Evolutionary conservation across 2,113 vertebrate genomes (phyloP).

Genomic region (Paracanthobrama guichenoti): DNA sequence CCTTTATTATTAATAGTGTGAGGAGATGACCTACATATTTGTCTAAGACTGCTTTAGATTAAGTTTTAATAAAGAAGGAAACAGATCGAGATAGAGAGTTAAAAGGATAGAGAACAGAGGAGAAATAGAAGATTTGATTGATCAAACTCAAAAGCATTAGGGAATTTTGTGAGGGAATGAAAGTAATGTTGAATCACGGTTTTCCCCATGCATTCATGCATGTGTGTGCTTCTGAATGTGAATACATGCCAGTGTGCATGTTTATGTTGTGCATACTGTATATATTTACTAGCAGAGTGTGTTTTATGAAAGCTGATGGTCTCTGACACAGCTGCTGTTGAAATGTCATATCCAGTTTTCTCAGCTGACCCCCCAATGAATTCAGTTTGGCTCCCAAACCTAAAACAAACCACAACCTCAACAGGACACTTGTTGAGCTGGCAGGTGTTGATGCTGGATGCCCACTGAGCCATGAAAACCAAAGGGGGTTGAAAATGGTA

Average conservation of each 20-base stretch:
- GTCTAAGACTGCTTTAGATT: background rate
- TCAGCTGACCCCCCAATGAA: constrained; percentile 1
- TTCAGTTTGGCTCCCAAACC: constrained; percentile 32
- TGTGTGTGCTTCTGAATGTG: background rate
- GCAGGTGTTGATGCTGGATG: constrained; percentile 33
- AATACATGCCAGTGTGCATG: background rate
- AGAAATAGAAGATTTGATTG: background rate
- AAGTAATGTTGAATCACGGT: background rate
- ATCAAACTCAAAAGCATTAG: background rate
- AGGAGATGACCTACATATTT: background rate
- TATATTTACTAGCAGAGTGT: constrained; percentile 24
- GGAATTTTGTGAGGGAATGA: background rate
- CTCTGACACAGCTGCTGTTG: constrained; percentile 32
- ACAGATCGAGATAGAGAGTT: background rate
- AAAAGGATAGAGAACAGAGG: background rate
- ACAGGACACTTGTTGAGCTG: constrained; percentile 44
- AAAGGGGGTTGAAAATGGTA: background rate
- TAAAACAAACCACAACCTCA: constrained; percentile 29
- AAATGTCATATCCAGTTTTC: constrained; percentile 44
- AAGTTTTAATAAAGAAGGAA: background rate
- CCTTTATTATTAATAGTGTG: background rate
- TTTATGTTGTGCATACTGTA: background rate
- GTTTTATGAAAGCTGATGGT: constrained; percentile 22
- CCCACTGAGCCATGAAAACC: background rate
- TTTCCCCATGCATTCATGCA: background rate